phyloP scores from a whole-genome alignment of 1,140 invertebrate species.

The Neodiprion lecontei region DNA sequence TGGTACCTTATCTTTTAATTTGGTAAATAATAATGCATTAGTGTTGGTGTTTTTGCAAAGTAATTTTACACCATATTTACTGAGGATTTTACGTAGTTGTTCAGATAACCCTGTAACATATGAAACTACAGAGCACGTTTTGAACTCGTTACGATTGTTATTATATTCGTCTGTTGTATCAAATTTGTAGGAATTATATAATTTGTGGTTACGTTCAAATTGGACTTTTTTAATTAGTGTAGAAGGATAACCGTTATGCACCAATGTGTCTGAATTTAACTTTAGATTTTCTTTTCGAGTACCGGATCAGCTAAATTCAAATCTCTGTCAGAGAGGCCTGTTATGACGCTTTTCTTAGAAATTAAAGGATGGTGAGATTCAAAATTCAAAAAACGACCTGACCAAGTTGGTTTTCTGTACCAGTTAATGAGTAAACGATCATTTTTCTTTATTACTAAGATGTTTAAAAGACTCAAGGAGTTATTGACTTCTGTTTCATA shows the following conservation, averaged over 20 bases:
- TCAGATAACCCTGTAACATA: neutral
- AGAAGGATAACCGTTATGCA: neutral
- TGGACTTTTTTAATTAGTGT: neutral
- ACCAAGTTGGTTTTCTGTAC: neutral
- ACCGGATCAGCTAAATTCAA: neutral
- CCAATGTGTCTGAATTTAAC: neutral
- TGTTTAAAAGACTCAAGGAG: neutral
- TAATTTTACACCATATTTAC: neutral
- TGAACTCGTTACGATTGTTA: neutral
- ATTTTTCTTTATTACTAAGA: neutral
- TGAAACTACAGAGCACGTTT: neutral
- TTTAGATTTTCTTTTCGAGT: neutral
- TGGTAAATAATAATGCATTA: neutral
- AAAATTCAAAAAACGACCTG: neutral
- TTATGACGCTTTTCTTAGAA: neutral
- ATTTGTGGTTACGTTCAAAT: neutral
- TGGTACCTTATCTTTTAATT: neutral
- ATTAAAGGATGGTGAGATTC: neutral
- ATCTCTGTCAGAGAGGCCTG: neutral
- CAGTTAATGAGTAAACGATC: neutral
- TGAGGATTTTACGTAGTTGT: neutral
- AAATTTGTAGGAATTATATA: neutral
- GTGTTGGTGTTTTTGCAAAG: neutral
- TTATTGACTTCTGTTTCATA: too few species aligned
- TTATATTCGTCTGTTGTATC: neutral